Evolutionary conservation across 2,888 invertebrate genomes (phyloP), one percentile per base, ranked within the genome.

Genomic region (Cyaniris semiargus): DNA sequence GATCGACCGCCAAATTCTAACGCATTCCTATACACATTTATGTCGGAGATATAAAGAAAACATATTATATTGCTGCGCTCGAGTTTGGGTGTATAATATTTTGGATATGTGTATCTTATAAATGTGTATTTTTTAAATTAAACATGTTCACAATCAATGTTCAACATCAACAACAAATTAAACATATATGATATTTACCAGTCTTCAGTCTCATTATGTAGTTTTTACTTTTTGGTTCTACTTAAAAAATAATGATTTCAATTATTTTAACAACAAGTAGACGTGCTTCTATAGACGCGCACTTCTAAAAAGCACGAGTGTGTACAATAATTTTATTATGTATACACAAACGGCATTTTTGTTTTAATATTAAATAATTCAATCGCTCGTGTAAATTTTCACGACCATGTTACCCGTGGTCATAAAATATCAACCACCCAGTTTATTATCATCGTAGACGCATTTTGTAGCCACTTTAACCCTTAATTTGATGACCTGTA

Each of bases 1-100:
- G 84, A 94, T 93, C 93, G 93, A 93, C 93, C 93, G 91, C 91
- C 92, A 90, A 93, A 91, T 89, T 89, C 87, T 86, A 87, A 88
- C 88, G 85, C 88, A 87, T 87, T 86, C 86, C 86, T 83, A 83
- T 81, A 82, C 85, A 85, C n/a, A 86, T 84, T 83, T 81, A 81
- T 81, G 82, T 80, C 77, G 81, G 77, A 76, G 79, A 79, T 79
- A 80, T 79, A 80, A 75, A 76, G 66, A 72, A 60, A 58, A 76
- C 58, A 70, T 72, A 72, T 34, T 66, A 66, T 18, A 66, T 27
- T 6, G 66, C 23, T 23, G 21, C 66, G 27, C 27, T 31, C 7
- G 21, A 6, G 66, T 66, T 31, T 5, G 2, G 6, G 66, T 44
- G 44, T 44, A 0, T 44, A 44, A 44, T 31, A 31, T 13, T 66